Percentiles rank a stretch among this genome's conserved stretches.
Evolutionary conservation across 2,113 vertebrate species (phyloP).

Genomic region (Beaufortia kweichowensis): DNA sequence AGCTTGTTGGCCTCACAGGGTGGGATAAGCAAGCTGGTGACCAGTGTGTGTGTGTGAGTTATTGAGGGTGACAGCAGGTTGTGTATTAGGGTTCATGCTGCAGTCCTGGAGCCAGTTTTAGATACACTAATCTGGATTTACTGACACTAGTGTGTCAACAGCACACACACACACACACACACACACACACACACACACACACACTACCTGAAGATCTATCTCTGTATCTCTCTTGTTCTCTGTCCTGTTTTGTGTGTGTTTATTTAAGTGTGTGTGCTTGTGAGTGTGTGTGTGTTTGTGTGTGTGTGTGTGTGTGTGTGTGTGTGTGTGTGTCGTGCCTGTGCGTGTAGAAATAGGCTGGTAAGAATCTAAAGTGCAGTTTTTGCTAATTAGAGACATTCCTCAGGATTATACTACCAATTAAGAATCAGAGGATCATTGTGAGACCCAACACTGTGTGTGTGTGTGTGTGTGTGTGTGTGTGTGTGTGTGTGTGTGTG

Average conservation of each 20-base stretch:
- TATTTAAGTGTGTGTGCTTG: constrained; percentile 19
- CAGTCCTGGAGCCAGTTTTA: not conserved
- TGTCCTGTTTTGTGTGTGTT: not conserved
- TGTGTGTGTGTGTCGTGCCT: no score
- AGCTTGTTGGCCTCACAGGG: not conserved
- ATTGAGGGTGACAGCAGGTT: not conserved
- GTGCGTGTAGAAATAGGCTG: constrained; percentile 70
- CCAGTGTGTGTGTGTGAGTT: constrained; percentile 25
- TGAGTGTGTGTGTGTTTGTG: constrained; percentile 32
- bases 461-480: constrained; percentile 35
- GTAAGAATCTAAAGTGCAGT: constrained; percentile 69
- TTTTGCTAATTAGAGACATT: constrained; percentile 76
- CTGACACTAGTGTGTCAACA: not conserved
- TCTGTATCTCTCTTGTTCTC: not conserved
- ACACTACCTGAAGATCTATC: not conserved
- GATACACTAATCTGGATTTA: not conserved
- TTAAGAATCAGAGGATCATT: constrained; percentile 78
- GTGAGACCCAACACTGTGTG: constrained; percentile 57
- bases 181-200: not conserved
- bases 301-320: constrained; percentile 50
- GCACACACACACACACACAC: not conserved
- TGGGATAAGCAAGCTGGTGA: no score
- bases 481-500: constrained; percentile 26
- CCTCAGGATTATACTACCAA: constrained; percentile 78
- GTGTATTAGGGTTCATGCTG: not conserved